Conservation (phyloP, 2,888 invertebrate genomes). For the Tetramorium bicarinatum region DNA sequence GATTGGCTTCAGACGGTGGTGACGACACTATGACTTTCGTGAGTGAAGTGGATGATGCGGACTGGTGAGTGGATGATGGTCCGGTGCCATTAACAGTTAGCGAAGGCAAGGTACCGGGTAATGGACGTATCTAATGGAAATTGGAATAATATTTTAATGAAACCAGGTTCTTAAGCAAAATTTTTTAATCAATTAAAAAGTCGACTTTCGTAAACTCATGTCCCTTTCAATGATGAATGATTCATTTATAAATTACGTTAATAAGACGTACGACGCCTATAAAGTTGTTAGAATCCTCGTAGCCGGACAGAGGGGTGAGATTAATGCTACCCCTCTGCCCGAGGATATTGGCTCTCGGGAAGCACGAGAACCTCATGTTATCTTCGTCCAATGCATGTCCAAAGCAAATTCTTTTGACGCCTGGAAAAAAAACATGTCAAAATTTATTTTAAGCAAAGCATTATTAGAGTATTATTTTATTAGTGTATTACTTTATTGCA, state of each 20-base stretch:
- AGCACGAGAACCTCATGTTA: conserved; percentile 83
- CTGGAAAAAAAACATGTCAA: conserved; percentile 23
- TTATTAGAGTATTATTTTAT: not conserved
- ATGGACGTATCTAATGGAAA: conserved; percentile 71
- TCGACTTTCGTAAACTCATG: not conserved
- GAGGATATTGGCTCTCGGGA: conserved; percentile 80
- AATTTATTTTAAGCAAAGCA: not conserved
- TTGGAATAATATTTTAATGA: not conserved
- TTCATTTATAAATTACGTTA: conserved; percentile 18
- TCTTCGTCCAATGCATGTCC: conserved; percentile 69
- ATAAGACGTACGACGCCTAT: conserved; percentile 77
- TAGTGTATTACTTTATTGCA: not conserved
- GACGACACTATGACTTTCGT: conserved; percentile 49
- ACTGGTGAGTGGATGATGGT: conserved; percentile 13
- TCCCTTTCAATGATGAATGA: not conserved
- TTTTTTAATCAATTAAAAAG: not conserved
- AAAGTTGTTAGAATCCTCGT: conserved; percentile 73
- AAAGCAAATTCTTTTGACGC: conserved; percentile 65
- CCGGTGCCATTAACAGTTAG: conserved; percentile 61
- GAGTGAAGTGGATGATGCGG: conserved; percentile 14
- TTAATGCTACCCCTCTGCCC: conserved; percentile 83
- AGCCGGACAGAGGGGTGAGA: conserved; percentile 78
- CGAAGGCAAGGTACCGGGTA: conserved; percentile 46
- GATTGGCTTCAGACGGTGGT: conserved; percentile 23
- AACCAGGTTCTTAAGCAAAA: not conserved